phyloP scores from a whole-genome alignment of 2,888 invertebrate genomes.

The Mythimna loreyi region DNA sequence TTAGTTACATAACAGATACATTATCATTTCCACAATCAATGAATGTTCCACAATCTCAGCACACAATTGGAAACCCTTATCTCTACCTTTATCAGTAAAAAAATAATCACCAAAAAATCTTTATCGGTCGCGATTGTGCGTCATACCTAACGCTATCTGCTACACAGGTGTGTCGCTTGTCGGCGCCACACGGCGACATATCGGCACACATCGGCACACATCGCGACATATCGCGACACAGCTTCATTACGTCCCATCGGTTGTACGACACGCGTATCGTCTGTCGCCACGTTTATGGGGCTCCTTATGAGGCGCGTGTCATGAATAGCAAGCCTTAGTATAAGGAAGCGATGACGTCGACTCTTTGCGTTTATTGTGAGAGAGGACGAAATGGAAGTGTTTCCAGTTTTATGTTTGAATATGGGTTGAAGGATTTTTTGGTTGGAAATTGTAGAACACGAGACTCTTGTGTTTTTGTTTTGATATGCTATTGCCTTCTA shows the following conservation, averaged over 20 bases:
- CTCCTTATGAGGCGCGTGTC: constrained; percentile 65
- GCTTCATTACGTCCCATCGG: constrained; percentile 67
- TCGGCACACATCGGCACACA: constrained; percentile 63
- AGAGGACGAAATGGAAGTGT: constrained; percentile 34
- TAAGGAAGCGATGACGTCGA: constrained; percentile 59
- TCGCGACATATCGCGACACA: constrained; percentile 61
- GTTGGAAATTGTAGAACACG: background rate
- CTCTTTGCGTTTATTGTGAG: constrained; percentile 54
- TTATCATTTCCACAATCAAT: background rate
- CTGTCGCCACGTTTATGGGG: constrained; percentile 64
- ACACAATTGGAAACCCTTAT: constrained; percentile 19
- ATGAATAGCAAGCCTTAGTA: constrained; percentile 67
- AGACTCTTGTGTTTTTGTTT: background rate
- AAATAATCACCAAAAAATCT: constrained; percentile 2
- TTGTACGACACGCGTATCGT: constrained; percentile 68
- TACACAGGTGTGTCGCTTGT: constrained; percentile 71
- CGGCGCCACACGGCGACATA: constrained; percentile 63
- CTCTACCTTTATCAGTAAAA: constrained; percentile 30
- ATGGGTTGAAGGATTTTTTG: constrained; percentile 35
- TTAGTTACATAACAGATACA: background rate
- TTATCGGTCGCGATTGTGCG: constrained; percentile 26
- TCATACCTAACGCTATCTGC: constrained; percentile 60
- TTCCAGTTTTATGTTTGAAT: constrained; percentile 38
- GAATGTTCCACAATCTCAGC: background rate
- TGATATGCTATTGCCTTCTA: background rate